Evolutionary conservation across 2,797 vertebrate genomes (phyloP), one percentile per base, ranked within the genome.

Genomic region (Heteromormyrus szaboi): DNA sequence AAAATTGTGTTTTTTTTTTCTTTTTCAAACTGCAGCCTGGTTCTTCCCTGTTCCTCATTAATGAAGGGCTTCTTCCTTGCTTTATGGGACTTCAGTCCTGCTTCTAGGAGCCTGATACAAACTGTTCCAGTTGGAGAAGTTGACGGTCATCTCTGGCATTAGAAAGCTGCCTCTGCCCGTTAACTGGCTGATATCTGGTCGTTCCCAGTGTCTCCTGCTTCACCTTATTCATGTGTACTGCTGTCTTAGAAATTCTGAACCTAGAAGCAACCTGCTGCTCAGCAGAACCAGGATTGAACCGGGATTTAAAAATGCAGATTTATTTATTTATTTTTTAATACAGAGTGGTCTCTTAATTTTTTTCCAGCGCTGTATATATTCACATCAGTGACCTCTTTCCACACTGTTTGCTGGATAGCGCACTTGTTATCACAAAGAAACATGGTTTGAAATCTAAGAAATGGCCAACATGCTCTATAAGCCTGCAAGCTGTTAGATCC

Each of bases 401-500:
- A 68, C 22, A 68, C 29, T 1, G 0, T 48, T 19, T n/a, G 37
- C 37, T 83, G 51, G 72, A 65, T 62, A 53, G 25, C 65, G 72
- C 59, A 37, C 85, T 72, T 44, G 9, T 81, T 59, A 84, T 89
- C 79, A 88, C 88, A 89, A 59, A 84, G 29, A 65, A 79, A 37
- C 54, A 51, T 87, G 86, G 89, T 54, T 53, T 6, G 85, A 33
- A 59, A 22, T 59, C 51, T 50, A 56, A 85, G 79, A 88, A 87
- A 89, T 68, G 87, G 89, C 88, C 89, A 87, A 65, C 76, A 84
- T 88, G 44, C 76, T 89, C 50, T 46, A 51, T 50, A 22, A 83
- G 89, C 56, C 12, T 65, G 53, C 33, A 88, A 84, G 72, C 87
- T 68, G 86, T 89, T 85, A 56, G 86, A 89, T 89, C 87, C 89